Conservation (phyloP, 2,888 invertebrate species). For the Drosophila atripex region DNA sequence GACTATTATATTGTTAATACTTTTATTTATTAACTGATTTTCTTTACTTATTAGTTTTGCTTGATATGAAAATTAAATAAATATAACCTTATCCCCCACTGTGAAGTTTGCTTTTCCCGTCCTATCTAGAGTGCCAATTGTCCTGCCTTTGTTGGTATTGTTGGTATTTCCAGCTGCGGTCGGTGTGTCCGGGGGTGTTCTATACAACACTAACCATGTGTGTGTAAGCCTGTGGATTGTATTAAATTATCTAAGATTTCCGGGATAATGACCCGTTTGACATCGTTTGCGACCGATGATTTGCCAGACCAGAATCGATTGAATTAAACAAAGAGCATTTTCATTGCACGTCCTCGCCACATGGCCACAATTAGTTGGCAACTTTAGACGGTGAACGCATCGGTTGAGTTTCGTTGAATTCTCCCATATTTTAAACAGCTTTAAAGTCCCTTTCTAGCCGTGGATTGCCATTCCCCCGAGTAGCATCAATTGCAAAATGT, state of each 20-base stretch:
- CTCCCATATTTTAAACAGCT: constrained; percentile 28
- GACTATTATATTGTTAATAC: too few species aligned
- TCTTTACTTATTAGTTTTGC: background rate
- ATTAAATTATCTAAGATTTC: constrained; percentile 78
- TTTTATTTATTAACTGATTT: too few species aligned
- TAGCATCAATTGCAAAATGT: constrained; percentile 51
- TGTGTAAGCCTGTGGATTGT: constrained; percentile 58
- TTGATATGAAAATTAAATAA: background rate
- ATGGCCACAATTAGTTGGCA: constrained; percentile 36
- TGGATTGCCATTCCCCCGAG: constrained; percentile 41
- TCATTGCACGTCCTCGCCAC: constrained; percentile 30
- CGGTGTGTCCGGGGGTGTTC: constrained; percentile 12
- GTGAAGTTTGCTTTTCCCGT: background rate
- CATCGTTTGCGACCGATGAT: constrained; percentile 10
- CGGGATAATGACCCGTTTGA: constrained; percentile 59
- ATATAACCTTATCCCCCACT: background rate
- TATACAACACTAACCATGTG: constrained; percentile 6
- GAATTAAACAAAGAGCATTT: constrained; percentile 41
- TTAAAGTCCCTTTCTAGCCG: constrained; percentile 25
- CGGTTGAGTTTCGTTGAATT: constrained; percentile 1
- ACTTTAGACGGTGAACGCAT: constrained; percentile 6
- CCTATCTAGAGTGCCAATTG: constrained; percentile 62
- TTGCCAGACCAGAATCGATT: constrained; percentile 11
- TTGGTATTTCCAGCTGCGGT: constrained; percentile 28
- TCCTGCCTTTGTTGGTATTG: constrained; percentile 44